Evolutionary conservation across 1,140 invertebrate species (phyloP).

Genomic region (Ladona fulva): DNA sequence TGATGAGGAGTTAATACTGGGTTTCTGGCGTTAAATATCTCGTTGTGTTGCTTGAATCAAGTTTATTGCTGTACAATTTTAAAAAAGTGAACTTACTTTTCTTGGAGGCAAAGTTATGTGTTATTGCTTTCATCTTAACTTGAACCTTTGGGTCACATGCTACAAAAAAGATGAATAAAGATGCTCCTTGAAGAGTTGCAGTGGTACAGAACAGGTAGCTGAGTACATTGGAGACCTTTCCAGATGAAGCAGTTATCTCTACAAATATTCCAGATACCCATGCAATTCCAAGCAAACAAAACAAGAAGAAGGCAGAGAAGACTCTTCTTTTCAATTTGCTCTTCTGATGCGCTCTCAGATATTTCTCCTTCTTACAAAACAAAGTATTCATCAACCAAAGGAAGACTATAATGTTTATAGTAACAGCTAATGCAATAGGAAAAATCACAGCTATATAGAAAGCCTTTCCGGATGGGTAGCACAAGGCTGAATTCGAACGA

Average conservation of each 20-base stretch:
- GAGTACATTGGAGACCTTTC: slow-evolving; percentile 40
- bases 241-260: slow-evolving; percentile 25
- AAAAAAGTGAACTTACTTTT: too few relatives aligned
- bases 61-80: too few relatives aligned
- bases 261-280: slow-evolving; percentile 53
- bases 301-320: slow-evolving; percentile 46
- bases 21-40: too few relatives aligned
- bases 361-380: slow-evolving; percentile 23
- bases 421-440: slow-evolving; percentile 43
- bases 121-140: not conserved
- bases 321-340: slow-evolving; percentile 41
- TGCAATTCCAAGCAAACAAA: slow-evolving; percentile 50
- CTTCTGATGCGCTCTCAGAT: not conserved
- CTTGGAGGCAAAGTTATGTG: too few relatives aligned
- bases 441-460: slow-evolving; percentile 44
- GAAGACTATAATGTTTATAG: slow-evolving; percentile 45
- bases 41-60: too few relatives aligned
- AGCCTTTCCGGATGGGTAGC: slow-evolving; percentile 33
- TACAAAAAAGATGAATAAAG: slow-evolving; percentile 54
- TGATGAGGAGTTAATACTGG: too few relatives aligned
- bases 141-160: slow-evolving; percentile 37
- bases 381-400: slow-evolving; percentile 45
- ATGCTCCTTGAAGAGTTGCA: slow-evolving; percentile 51
- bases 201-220: slow-evolving; percentile 51
- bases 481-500: slow-evolving; percentile 19